These are phyloP conservation scores for Buceros bicornis DNA, from an alignment of 2,797 vertebrate species.

Conservation along the genomic window DNA sequence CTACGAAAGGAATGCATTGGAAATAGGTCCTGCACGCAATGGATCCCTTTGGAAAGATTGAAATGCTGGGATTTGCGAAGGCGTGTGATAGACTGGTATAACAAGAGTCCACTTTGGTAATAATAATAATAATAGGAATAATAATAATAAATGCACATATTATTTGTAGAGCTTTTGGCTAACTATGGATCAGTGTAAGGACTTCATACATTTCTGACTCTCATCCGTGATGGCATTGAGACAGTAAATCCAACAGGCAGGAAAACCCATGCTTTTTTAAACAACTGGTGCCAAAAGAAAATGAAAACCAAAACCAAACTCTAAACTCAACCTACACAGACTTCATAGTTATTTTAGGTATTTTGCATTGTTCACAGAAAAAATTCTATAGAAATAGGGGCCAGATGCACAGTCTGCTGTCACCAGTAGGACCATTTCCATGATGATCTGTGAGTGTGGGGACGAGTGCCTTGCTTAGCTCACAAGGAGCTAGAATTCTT, in stretches of 20 bases:
- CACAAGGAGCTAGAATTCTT: background rate
- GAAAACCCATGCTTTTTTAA: rapidly evolving
- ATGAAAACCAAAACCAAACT: background rate
- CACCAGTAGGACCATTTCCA: background rate
- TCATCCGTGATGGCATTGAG: background rate
- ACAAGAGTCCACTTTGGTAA: background rate
- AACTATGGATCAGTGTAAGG: background rate
- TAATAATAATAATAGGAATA: background rate
- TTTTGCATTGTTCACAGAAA: background rate
- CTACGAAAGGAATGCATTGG: background rate
- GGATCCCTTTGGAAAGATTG: background rate
- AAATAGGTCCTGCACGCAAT: background rate
- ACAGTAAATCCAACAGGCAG: background rate
- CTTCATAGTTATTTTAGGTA: background rate
- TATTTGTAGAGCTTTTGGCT: background rate
- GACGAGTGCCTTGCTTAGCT: background rate
- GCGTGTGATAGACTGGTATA: background rate
- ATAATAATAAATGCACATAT: background rate
- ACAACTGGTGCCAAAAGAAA: background rate
- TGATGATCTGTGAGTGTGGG: background rate
- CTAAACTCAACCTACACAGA: rapidly evolving
- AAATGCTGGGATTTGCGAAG: background rate
- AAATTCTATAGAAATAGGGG: too few relatives aligned
- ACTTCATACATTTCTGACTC: background rate
- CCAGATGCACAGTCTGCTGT: background rate